Evolutionary conservation across 1,140 invertebrate species (phyloP).

Genomic region (Onthophagus taurus): DNA sequence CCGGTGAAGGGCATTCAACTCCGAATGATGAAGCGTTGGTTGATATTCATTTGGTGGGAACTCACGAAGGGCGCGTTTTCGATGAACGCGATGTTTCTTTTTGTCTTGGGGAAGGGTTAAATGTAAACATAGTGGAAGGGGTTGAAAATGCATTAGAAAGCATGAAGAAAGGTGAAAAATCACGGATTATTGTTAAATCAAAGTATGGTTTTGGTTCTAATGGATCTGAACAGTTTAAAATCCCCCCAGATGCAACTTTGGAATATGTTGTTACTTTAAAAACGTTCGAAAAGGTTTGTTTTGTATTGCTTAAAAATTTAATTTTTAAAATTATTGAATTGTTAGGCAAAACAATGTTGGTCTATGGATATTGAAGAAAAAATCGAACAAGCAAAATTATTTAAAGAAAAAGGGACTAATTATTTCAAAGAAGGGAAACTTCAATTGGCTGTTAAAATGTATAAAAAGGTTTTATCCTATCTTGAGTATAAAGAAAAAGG

Average conservation of each 20-base stretch:
- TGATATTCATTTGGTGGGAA: constrained; percentile 71
- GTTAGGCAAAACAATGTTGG: constrained; percentile 66
- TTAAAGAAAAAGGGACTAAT: constrained; percentile 84
- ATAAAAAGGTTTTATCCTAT: constrained; percentile 57
- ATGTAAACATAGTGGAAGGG: constrained; percentile 65
- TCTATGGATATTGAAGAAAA: constrained; percentile 68
- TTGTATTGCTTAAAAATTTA: neutral
- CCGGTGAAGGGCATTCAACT: constrained; percentile 55
- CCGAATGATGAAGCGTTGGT: constrained; percentile 76
- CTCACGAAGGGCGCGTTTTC: constrained; percentile 55
- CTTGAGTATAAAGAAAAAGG: constrained; percentile 28
- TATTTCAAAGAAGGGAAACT: constrained; percentile 81
- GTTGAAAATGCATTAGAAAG: constrained; percentile 77
- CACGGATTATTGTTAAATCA: constrained; percentile 62
- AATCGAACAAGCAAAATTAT: constrained; percentile 68
- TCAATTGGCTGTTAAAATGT: constrained; percentile 77
- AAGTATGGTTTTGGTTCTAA: constrained; percentile 72
- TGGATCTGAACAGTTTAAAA: constrained; percentile 60
- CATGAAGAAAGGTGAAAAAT: constrained; percentile 76
- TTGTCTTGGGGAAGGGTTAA: constrained; percentile 74
- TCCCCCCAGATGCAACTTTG: constrained; percentile 71
- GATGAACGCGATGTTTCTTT: constrained; percentile 75
- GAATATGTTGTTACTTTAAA: constrained; percentile 75
- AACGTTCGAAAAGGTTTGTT: constrained; percentile 70
- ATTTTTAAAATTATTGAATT: constrained; percentile 11